Evolutionary conservation across 2,888 invertebrate genomes (phyloP), one percentile per base, ranked within the genome.

Genomic region (Plebejus melissa): DNA sequence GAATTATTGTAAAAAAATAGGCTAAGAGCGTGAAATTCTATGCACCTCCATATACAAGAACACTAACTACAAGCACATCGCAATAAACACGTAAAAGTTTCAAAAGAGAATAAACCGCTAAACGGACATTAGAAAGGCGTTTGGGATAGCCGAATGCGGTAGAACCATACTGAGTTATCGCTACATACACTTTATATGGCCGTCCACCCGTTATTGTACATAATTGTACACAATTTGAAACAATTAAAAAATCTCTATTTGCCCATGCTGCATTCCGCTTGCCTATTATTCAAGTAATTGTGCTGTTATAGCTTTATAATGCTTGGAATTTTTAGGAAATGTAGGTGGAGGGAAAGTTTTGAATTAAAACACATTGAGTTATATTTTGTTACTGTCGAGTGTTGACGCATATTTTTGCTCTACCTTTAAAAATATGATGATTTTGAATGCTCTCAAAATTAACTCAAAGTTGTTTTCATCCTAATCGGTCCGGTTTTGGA

Each of bases 191-290:
- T 72, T 32, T 72, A 72, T 50, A 72, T 54, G 72, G 72, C 28
- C 32, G 13, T 50, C 4, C 4, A 54, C 72, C 72, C 72, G 72
- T 72, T 72, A 54, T 22, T 50, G 50, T 72, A 54, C 41, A 72
- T 72, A 72, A 72, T 72, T 54, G 72, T 72, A 11, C 32, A 72
- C 50, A 72, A 72, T 72, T 72, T 72, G 72, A 54, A 72, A 72
- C 72, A 72, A 72, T 72, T 72, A 72, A 72, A 72, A 72, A 72
- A 72, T 72, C 50, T 72, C 50, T 72, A 72, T 72, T 28, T 72
- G 72, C 72, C 32, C 46, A 50, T 50, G 13, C 32, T 71, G 16
- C 72, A 72, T 72, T 72, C 72, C 32, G 32, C 9, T 72, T 65
- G 32, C 13, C 32, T 65, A 36, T 32, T 65, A 36, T 65, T 65